These are phyloP conservation scores for Drosophila planitibia DNA, from an alignment of 2,888 invertebrate genomes.

Conservation along the genomic window DNA sequence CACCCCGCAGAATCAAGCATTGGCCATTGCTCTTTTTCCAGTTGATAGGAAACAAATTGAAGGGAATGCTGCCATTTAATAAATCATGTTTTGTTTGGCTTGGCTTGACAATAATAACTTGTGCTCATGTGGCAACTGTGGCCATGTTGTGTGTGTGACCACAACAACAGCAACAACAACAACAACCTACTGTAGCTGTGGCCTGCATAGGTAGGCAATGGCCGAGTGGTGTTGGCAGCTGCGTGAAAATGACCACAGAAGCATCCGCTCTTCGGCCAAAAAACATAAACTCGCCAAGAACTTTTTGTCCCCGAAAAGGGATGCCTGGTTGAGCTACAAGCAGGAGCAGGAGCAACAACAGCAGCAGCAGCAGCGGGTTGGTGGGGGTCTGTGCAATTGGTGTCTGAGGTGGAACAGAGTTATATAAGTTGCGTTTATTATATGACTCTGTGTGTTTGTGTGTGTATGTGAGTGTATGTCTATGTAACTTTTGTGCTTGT, in stretches of 20 bases:
- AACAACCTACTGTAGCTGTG: slow-evolving; percentile 27
- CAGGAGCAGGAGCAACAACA: background rate
- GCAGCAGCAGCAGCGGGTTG: background rate
- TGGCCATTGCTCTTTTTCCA: slow-evolving; percentile 74
- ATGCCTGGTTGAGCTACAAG: slow-evolving; percentile 31
- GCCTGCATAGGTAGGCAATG: slow-evolving; percentile 62
- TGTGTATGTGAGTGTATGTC: slow-evolving; percentile 20
- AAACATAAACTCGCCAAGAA: slow-evolving; percentile 72
- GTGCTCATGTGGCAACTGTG: slow-evolving; percentile 75
- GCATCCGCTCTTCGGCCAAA: slow-evolving; percentile 57
- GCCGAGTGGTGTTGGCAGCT: slow-evolving; percentile 66
- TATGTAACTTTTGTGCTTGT: slow-evolving; percentile 71
- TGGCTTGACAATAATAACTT: slow-evolving; percentile 80
- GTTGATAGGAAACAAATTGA: slow-evolving; percentile 81
- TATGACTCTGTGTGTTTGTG: slow-evolving; percentile 33
- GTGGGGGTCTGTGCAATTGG: background rate
- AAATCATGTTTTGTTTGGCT: slow-evolving; percentile 80
- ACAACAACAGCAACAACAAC: slow-evolving; percentile 29
- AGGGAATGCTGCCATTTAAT: slow-evolving; percentile 80
- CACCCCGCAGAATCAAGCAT: slow-evolving; percentile 6
- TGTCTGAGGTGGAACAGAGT: slow-evolving; percentile 47
- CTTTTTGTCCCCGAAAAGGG: slow-evolving; percentile 61
- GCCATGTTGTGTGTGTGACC: slow-evolving; percentile 66
- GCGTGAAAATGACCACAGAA: slow-evolving; percentile 79
- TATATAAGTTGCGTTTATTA: slow-evolving; percentile 81